Base-by-base conservation (phyloP, 1,140 invertebrate genomes). In the Drosophila bipectinata region DNA sequence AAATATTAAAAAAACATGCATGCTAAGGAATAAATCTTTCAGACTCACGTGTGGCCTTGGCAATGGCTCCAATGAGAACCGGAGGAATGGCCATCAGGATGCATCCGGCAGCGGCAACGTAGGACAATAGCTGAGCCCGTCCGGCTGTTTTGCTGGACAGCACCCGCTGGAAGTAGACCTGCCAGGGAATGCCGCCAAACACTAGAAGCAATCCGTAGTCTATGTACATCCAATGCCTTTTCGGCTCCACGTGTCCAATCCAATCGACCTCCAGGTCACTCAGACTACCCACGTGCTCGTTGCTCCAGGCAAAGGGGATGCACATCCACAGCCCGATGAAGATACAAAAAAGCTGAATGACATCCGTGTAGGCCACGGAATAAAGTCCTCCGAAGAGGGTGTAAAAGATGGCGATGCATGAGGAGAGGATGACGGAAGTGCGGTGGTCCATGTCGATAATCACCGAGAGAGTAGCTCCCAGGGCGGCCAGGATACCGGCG, bases 151-250 rank as follows among this genome's bases (percentile, higher is more conserved):
- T 98, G 73, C 97, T 98, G 37, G 98, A 99, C 55, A 99, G 92
- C 0, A 99, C 98, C 44, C 99, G 93, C 93, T 99, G 99, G 92
- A 99, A 99, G 91, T 99, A 99, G 3, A 99, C 98, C 94, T 98
- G 98, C 99, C 99, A 99, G 0, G 99, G 99, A 80, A 99, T 99
- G 24, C 99, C 99, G 7, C 99, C 99, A 85, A 99, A 99, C 45
- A 99, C 94, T 7, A 99, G 93, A 49, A 99, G 93, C 55, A 99
- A 93, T 21, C 96, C 97, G 72, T 97, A 96, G 93, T 99, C 99
- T 18, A 98, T 89, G 91, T 99, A 99, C 53, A 94, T 94, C 90
- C 96, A 97, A 44, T 96, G 95, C 61, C 97, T 95, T 5, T 94
- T 92, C 0, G 94, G 92, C 7, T 96, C 94, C 4, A 99, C 93